These are phyloP conservation scores for Cantharis rustica DNA, from an alignment of 2,888 invertebrate genomes.

Conservation along the genomic window DNA sequence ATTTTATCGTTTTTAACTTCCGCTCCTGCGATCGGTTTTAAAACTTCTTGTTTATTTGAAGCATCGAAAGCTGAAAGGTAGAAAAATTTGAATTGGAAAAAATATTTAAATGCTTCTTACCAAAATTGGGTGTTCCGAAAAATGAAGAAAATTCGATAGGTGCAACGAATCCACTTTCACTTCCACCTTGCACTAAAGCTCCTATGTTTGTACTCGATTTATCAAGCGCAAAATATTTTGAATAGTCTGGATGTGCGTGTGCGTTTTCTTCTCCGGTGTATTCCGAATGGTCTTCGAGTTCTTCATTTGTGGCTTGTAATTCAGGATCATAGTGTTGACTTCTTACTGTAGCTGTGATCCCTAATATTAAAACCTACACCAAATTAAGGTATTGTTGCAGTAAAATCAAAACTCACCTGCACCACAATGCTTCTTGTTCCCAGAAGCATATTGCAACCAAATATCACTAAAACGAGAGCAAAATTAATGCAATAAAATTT, in stretches of 20 bases:
- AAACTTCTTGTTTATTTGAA: slow-evolving; percentile 28
- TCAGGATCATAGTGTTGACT: slow-evolving; percentile 43
- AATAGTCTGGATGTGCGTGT: slow-evolving; percentile 45
- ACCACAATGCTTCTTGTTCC: slow-evolving; percentile 45
- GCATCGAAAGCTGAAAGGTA: slow-evolving; percentile 16
- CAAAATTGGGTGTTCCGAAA: slow-evolving; percentile 57
- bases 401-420: slow-evolving; percentile 41
- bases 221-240: slow-evolving; percentile 48
- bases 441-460: slow-evolving; percentile 46
- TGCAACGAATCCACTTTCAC: slow-evolving; percentile 46
- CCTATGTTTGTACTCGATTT: slow-evolving; percentile 34
- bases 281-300: slow-evolving; percentile 39
- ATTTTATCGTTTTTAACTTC: not conserved
- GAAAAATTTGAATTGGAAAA: not conserved
- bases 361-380: slow-evolving; percentile 12
- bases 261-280: slow-evolving; percentile 39
- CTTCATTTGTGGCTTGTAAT: slow-evolving; percentile 39
- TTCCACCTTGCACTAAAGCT: slow-evolving; percentile 18
- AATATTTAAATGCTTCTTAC: slow-evolving; percentile 39
- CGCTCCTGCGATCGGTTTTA: slow-evolving; percentile 20
- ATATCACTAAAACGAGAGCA: slow-evolving; percentile 36
- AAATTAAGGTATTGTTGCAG: not conserved
- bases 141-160: slow-evolving; percentile 63
- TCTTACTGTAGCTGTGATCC: slow-evolving; percentile 7
- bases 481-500: slow-evolving; percentile 44